Conservation (phyloP, 1,140 invertebrate species). For the Coboldia fuscipes region DNA sequence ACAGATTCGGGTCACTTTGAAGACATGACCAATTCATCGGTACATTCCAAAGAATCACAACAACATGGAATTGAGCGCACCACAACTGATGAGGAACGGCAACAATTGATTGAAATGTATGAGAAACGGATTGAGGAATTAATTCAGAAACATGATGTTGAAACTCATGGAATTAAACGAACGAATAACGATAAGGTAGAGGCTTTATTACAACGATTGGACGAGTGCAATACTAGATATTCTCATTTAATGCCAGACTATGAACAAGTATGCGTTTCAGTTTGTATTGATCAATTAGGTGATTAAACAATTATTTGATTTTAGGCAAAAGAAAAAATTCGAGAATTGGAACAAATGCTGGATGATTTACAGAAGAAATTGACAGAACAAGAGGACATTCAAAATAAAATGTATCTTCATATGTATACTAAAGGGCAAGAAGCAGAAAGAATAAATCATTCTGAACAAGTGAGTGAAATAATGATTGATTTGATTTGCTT, state of each 20-base stretch:
- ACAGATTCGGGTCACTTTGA: conserved; percentile 73
- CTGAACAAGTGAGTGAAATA: conserved; percentile 27
- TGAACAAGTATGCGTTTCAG: conserved; percentile 18
- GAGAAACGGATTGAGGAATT: conserved; percentile 50
- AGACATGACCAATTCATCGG: conserved; percentile 46
- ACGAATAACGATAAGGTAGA: conserved; percentile 61
- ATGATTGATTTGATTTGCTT: neutral
- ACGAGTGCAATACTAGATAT: conserved; percentile 54
- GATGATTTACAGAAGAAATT: conserved; percentile 42
- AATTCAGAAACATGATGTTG: conserved; percentile 40
- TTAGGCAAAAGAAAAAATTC: conserved; percentile 36
- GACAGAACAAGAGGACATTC: conserved; percentile 46
- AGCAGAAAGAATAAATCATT: conserved; percentile 42
- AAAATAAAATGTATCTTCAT: conserved; percentile 55
- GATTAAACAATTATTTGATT: conserved; percentile 3
- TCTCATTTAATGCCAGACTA: conserved; percentile 43
- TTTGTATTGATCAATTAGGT: neutral
- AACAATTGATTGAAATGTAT: conserved; percentile 42
- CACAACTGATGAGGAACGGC: conserved; percentile 33
- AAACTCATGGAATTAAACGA: conserved; percentile 46
- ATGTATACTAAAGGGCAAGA: conserved; percentile 67
- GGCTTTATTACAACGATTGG: conserved; percentile 48
- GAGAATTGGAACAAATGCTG: conserved; percentile 40
- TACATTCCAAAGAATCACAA: conserved; percentile 50
- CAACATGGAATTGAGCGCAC: conserved; percentile 29